Conservation (phyloP, 2,797 vertebrate species). For the Tympanoctomys barrerae region DNA sequence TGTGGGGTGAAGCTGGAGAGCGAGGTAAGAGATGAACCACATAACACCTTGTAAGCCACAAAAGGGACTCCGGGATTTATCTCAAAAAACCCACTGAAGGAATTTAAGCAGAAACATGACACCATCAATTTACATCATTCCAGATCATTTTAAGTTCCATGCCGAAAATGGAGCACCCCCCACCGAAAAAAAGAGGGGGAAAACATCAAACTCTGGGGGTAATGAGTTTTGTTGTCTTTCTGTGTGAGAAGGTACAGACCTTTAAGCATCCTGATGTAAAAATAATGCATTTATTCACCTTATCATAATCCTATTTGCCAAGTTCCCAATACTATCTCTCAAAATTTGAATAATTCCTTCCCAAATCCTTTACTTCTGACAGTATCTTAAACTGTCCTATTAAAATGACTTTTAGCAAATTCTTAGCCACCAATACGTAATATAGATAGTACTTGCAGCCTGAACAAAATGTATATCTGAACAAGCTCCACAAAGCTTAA, state of each 20-base stretch:
- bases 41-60: not conserved
- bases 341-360: slow-evolving; percentile 33
- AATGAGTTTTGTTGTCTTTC: not conserved
- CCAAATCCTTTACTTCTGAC: slow-evolving; percentile 48
- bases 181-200: not conserved
- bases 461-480: slow-evolving; percentile 44
- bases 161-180: not conserved
- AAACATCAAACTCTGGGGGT: not conserved
- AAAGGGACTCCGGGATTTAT: not conserved
- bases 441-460: not conserved
- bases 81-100: not conserved
- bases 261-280: not conserved
- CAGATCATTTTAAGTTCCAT: not conserved
- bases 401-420: slow-evolving; percentile 38
- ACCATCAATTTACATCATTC: not conserved
- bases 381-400: slow-evolving; percentile 9
- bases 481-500: slow-evolving; percentile 31
- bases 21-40: not conserved
- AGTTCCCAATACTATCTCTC: not conserved
- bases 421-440: not conserved
- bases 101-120: slow-evolving; percentile 57
- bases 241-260: not conserved
- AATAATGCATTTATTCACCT: not conserved
- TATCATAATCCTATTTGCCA: not conserved
- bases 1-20: not conserved